Evolutionary conservation across 2,797 vertebrate genomes (phyloP).

Genomic region (Trematocara caparti): DNA sequence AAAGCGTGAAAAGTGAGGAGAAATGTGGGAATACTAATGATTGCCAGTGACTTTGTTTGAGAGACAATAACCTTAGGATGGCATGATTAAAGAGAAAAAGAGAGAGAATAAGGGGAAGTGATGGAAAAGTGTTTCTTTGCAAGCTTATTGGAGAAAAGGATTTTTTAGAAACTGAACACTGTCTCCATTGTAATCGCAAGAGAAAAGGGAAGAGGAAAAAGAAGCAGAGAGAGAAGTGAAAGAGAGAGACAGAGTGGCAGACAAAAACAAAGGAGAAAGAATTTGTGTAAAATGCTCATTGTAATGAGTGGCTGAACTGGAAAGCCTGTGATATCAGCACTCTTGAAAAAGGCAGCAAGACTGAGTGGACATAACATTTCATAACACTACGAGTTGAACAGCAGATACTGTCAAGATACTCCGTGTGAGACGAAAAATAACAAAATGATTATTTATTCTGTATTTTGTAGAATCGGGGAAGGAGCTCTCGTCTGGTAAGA

Average conservation of each 20-base stretch:
- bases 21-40: constrained; percentile 25
- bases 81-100: background rate
- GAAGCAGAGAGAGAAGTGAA: constrained; percentile 30
- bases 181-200: constrained; percentile 62
- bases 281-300: constrained; percentile 64
- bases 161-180: constrained; percentile 67
- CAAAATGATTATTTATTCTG: background rate
- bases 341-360: background rate
- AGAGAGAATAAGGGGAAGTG: background rate
- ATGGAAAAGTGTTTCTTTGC: constrained; percentile 49
- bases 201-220: constrained; percentile 35
- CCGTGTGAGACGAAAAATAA: background rate
- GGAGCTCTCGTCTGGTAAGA: constrained; percentile 73
- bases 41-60: constrained; percentile 10
- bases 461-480: constrained; percentile 61
- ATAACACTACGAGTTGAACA: background rate
- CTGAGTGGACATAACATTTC: background rate
- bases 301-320: constrained; percentile 59
- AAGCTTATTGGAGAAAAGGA: constrained; percentile 62
- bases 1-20: background rate
- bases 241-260: constrained; percentile 41
- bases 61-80: background rate
- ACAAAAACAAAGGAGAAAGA: constrained; percentile 62
- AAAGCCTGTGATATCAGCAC: constrained; percentile 49
- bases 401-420: constrained; percentile 5